Percentiles rank a stretch among this genome's conserved stretches.
Conservation (phyloP, 2,888 invertebrate genomes). For the Flexamia atlantica region DNA sequence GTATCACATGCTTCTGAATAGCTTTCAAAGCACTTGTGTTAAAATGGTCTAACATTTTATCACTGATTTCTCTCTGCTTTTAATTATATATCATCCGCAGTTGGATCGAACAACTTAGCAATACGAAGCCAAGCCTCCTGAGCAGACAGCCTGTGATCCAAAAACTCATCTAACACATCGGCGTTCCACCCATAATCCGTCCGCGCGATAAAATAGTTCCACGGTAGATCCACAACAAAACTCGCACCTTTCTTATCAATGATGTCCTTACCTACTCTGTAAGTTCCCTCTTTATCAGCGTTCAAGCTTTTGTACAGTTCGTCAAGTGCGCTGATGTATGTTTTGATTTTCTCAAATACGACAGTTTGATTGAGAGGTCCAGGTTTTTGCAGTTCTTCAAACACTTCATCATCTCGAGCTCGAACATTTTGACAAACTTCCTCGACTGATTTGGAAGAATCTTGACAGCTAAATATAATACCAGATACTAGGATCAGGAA, state of each 20-base stretch:
- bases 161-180: neutral
- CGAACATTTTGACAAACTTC: constrained; percentile 5
- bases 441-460: neutral
- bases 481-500: neutral
- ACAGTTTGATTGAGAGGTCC: constrained; percentile 11
- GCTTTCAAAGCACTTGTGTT: no score
- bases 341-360: neutral
- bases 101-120: neutral
- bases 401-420: neutral
- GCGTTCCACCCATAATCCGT: constrained; percentile 5
- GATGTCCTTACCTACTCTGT: constrained; percentile 12
- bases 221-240: constrained; percentile 22
- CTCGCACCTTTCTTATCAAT: constrained; percentile 33
- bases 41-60: no score
- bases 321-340: neutral
- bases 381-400: constrained; percentile 6
- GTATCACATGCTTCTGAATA: no score
- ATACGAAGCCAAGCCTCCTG: constrained; percentile 20
- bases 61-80: no score
- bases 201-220: neutral
- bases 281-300: neutral
- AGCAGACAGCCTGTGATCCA: neutral
- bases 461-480: neutral
- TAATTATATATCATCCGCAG: constrained; percentile 4
- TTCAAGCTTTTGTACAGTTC: neutral